Conservation (phyloP, 2,888 invertebrate species). For the Xestia xanthographa region DNA sequence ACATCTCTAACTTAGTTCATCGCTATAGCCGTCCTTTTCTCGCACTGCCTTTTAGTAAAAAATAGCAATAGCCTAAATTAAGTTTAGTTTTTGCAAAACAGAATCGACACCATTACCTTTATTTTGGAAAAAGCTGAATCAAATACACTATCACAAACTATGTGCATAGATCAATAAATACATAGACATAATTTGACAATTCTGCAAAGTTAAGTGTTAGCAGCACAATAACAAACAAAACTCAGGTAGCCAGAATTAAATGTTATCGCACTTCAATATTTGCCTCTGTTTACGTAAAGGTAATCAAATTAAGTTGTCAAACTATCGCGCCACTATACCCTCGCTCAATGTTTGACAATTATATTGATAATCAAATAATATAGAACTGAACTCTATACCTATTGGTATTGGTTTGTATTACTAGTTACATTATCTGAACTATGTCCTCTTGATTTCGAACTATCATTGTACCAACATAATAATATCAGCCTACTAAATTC, state of each 20-base stretch:
- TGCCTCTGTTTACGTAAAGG: slow-evolving; percentile 52
- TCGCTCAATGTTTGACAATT: slow-evolving; percentile 34
- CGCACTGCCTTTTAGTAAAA: no score
- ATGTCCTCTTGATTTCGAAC: background rate
- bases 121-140: no score
- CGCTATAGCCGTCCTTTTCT: no score
- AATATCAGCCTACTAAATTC: no score
- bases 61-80: no score
- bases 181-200: background rate
- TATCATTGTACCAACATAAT: no score
- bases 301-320: slow-evolving; percentile 67
- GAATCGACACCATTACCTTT: no score
- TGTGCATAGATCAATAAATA: background rate
- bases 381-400: background rate
- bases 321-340: slow-evolving; percentile 44
- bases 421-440: slow-evolving; percentile 3
- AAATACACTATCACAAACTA: background rate
- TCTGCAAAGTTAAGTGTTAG: background rate
- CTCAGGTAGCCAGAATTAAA: slow-evolving; percentile 9
- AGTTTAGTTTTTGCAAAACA: no score
- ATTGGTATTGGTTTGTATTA: slow-evolving; percentile 30
- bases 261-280: slow-evolving; percentile 23
- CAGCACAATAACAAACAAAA: background rate
- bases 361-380: slow-evolving; percentile 48
- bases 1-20: no score